These are phyloP conservation scores for Sarcophaga caerulescens DNA, from an alignment of 2,888 invertebrate species.

Conservation along the genomic window DNA sequence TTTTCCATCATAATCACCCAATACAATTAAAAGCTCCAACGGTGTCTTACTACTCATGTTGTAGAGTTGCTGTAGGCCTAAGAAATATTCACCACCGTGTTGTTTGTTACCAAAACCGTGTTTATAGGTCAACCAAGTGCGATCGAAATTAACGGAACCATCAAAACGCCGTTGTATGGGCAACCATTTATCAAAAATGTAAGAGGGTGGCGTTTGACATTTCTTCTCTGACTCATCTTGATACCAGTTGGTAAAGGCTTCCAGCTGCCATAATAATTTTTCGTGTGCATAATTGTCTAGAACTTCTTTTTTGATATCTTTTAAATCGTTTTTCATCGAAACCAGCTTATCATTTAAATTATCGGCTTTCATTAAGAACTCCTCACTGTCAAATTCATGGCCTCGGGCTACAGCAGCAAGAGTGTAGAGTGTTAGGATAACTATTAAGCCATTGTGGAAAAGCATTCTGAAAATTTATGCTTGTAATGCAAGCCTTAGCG, in stretches of 20 bases:
- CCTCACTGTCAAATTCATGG: background rate
- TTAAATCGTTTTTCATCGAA: constrained; percentile 39
- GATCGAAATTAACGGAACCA: constrained; percentile 55
- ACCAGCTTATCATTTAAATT: constrained; percentile 15
- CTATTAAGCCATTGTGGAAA: background rate
- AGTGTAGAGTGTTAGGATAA: background rate
- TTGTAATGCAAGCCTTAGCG: background rate
- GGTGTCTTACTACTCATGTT: constrained; percentile 15
- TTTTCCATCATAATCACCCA: constrained; percentile 46
- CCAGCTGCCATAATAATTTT: constrained; percentile 48
- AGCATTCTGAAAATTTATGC: background rate
- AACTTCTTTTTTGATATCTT: constrained; percentile 37
- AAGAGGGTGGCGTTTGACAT: constrained; percentile 24
- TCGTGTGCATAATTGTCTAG: constrained; percentile 16
- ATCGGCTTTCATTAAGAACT: background rate
- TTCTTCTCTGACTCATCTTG: background rate
- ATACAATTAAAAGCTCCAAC: constrained; percentile 48
- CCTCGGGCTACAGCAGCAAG: background rate
- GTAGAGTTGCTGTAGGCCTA: constrained; percentile 40
- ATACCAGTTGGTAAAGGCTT: constrained; percentile 51
- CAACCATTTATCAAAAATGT: constrained; percentile 54
- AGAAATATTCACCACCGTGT: constrained; percentile 38
- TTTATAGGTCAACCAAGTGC: constrained; percentile 54
- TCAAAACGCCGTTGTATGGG: constrained; percentile 50
- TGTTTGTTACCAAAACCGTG: constrained; percentile 52